Evolutionary conservation across 2,888 invertebrate species (phyloP).

Genomic region (Anaspis maculata): DNA sequence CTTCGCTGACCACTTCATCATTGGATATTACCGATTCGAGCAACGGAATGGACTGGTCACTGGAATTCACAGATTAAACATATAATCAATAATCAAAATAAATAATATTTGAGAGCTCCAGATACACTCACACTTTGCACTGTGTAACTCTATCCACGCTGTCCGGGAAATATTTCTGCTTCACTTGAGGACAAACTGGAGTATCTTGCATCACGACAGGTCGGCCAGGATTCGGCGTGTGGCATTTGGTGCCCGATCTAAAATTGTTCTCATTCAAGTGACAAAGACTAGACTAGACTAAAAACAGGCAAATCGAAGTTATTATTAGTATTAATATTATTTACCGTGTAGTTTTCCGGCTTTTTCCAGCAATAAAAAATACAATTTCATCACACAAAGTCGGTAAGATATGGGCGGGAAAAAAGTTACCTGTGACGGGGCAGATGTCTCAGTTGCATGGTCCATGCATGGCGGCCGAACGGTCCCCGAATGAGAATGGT

Average conservation of each 20-base stretch:
- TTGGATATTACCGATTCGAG: slow-evolving; percentile 68
- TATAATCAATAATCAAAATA: neutral
- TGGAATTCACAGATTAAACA: slow-evolving; percentile 32
- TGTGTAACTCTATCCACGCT: slow-evolving; percentile 69
- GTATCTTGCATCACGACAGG: slow-evolving; percentile 71
- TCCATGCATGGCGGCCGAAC: slow-evolving; percentile 94
- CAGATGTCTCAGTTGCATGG: slow-evolving; percentile 77
- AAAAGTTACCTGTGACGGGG: slow-evolving; percentile 80
- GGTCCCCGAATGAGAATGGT: slow-evolving; percentile 83
- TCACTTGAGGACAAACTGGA: slow-evolving; percentile 57
- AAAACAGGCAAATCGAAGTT: too few species aligned
- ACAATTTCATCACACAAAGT: too few species aligned
- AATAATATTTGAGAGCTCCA: too few species aligned
- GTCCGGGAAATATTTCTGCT: slow-evolving; percentile 72
- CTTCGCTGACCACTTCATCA: slow-evolving; percentile 41
- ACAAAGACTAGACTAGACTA: too few species aligned
- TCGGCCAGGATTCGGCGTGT: slow-evolving; percentile 56
- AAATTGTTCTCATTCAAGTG: too few species aligned
- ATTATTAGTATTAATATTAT: too few species aligned
- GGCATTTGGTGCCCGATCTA: slow-evolving; percentile 60
- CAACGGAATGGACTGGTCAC: slow-evolving; percentile 84
- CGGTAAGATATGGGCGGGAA: too few species aligned
- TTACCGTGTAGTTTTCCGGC: too few species aligned
- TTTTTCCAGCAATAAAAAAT: too few species aligned
- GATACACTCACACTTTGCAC: slow-evolving; percentile 64